Evolutionary conservation across 2,888 invertebrate genomes (phyloP).

Genomic region (Dexiosoma caninum): DNA sequence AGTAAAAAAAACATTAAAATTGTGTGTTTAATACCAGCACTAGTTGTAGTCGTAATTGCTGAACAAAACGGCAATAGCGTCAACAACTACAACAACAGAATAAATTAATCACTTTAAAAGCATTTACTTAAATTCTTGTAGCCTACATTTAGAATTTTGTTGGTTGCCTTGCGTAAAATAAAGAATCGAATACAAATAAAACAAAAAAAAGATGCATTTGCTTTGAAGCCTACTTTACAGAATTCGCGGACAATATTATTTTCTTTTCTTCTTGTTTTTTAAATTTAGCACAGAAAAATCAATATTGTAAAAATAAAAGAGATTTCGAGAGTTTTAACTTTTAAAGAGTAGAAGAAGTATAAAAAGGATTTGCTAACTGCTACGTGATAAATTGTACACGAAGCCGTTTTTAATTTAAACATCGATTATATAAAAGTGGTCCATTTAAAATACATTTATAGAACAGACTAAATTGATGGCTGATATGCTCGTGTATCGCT

Average conservation of each 20-base stretch:
- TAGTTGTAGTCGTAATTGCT: background rate
- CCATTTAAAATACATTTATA: too few species aligned
- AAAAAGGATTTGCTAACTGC: background rate
- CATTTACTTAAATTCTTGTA: constrained; percentile 41
- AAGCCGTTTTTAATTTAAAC: too few species aligned
- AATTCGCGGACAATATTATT: constrained; percentile 19
- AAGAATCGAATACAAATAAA: background rate
- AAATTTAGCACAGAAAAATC: constrained; percentile 44
- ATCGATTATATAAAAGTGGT: too few species aligned
- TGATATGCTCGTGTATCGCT: too few species aligned
- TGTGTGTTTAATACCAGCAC: background rate
- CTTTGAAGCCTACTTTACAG: constrained; percentile 26
- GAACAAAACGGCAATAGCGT: background rate
- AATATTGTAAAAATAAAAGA: constrained; percentile 10
- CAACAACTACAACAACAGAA: background rate
- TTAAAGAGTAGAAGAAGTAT: background rate
- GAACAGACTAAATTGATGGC: too few species aligned
- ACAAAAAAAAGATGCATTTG: background rate
- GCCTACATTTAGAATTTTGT: constrained; percentile 30
- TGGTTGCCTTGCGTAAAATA: background rate
- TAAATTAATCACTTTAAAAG: constrained; percentile 28
- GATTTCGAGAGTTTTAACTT: background rate
- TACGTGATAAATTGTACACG: too few species aligned
- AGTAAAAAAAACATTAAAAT: background rate
- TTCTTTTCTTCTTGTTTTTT: background rate